These are phyloP conservation scores for Philaethria dido DNA, from an alignment of 2,888 invertebrate species.

Conservation along the genomic window DNA sequence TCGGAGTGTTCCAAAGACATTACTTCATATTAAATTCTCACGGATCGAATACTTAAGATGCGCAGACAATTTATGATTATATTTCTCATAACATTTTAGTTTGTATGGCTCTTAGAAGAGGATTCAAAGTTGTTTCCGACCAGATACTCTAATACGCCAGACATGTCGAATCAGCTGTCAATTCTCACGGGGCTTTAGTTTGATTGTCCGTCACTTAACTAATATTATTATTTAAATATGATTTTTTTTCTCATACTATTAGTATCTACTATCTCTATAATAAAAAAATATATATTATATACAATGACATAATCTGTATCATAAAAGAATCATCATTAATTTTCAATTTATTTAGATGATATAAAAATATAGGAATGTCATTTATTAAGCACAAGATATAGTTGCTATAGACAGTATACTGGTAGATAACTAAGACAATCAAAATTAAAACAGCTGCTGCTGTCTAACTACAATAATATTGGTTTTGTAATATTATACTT, in stretches of 20 bases:
- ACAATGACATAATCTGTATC: neutral
- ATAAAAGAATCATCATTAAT: too few species aligned
- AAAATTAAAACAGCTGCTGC: too few species aligned
- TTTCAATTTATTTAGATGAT: too few species aligned
- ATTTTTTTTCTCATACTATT: neutral
- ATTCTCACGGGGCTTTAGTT: conserved; percentile 72
- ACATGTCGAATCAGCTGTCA: conserved; percentile 73
- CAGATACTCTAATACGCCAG: conserved; percentile 51
- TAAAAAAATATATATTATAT: neutral
- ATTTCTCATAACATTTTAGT: conserved; percentile 39
- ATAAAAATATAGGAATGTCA: neutral
- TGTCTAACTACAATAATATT: neutral
- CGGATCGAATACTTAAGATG: conserved; percentile 68
- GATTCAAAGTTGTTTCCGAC: conserved; percentile 37
- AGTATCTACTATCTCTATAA: neutral
- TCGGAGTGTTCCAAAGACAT: conserved; percentile 55
- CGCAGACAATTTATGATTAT: conserved; percentile 58
- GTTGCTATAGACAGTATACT: too few species aligned
- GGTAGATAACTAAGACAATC: too few species aligned
- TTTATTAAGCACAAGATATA: too few species aligned
- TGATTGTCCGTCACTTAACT: conserved; percentile 52
- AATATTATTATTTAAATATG: conserved; percentile 24
- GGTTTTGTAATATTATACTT: neutral
- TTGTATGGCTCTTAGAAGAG: conserved; percentile 47
- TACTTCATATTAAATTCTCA: conserved; percentile 77